Evolutionary conservation across 2,113 vertebrate species (phyloP), one percentile per base, ranked within the genome.

Genomic region (Protobothrops mucrosquamatus): DNA sequence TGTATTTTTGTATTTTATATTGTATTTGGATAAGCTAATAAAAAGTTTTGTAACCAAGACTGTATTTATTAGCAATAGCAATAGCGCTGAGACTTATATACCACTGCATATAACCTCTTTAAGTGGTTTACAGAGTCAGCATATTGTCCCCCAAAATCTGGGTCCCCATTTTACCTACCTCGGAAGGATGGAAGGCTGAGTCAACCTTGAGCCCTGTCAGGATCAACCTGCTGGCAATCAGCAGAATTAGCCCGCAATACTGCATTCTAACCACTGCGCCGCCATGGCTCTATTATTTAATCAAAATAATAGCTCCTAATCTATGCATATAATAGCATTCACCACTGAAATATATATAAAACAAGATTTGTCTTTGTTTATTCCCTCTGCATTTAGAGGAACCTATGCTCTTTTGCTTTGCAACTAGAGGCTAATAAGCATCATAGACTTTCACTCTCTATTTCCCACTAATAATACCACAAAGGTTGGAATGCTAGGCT

Each of bases 401-500:
- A 89, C 48, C 89, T 0, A 1, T 93, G 92, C 48, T 15, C 7
- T 52, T n/a, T 61, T 54, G 55, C 12, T 48, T 89, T 0, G 0
- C 55, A 81, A 59, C 90, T 24, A 64, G 89, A 61, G 18, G 14
- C 87, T 46, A 10, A 11, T 93, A 51, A 20, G 34, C 56, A 43
- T 14, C 3, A 51, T 64, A 88, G 7, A 29, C 26, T 55, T 46
- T 88, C 56, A 54, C 24, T 56, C 87, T 94, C n/a, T 52, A 46
- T 0, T 23, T 6, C 1, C 18, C 22, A 39, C 24, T 94, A 93
- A 15, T 14, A 91, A 15, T 14, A 91, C 34, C 6, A 52, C 12
- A 95, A 91, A 92, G 3, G 3, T 20, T 95, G 92, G 90, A 95
- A 96, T 94, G 94, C 88, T 92, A 55, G n/a, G 85, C 0, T 7